These are phyloP conservation scores for Eutolmus rufibarbis DNA, from an alignment of 2,888 invertebrate genomes.

Conservation along the genomic window DNA sequence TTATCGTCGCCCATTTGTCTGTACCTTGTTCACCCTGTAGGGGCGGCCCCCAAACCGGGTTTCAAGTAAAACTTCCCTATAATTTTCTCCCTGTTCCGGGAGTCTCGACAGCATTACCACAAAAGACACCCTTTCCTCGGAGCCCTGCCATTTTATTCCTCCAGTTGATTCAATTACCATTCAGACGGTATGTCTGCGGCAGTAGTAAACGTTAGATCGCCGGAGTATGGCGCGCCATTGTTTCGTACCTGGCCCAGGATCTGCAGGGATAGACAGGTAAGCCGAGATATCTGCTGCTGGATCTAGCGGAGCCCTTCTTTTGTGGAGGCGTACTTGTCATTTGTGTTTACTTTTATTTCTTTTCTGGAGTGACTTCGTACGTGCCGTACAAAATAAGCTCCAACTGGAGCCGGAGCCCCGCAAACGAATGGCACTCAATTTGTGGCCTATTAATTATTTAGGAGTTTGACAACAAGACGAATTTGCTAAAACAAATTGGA, in stretches of 20 bases:
- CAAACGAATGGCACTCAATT: constrained; percentile 45
- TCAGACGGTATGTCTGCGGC: neutral
- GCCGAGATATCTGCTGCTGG: neutral
- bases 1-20: constrained; percentile 45
- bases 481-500: constrained; percentile 37
- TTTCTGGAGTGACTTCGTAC: constrained; percentile 20
- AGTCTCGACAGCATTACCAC: neutral
- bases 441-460: constrained; percentile 46
- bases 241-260: neutral
- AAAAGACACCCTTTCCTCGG: constrained; percentile 17
- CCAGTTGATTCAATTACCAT: constrained; percentile 44
- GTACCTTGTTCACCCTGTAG: neutral
- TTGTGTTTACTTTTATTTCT: constrained; percentile 45
- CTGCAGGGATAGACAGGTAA: neutral
- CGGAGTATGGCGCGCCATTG: neutral
- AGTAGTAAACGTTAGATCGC: neutral
- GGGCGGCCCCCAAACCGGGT: neutral
- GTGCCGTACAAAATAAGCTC: constrained; percentile 16
- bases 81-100: neutral
- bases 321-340: constrained; percentile 28
- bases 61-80: neutral
- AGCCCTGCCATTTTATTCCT: constrained; percentile 45
- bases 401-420: constrained; percentile 3
- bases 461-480: constrained; percentile 43
- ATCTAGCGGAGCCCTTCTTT: neutral